A percentile compares a stretch with the other conserved stretches of the same genome.
These are phyloP conservation scores for Scartelaos histophorus DNA, from an alignment of 2,113 vertebrate genomes.

Conservation along the genomic window DNA sequence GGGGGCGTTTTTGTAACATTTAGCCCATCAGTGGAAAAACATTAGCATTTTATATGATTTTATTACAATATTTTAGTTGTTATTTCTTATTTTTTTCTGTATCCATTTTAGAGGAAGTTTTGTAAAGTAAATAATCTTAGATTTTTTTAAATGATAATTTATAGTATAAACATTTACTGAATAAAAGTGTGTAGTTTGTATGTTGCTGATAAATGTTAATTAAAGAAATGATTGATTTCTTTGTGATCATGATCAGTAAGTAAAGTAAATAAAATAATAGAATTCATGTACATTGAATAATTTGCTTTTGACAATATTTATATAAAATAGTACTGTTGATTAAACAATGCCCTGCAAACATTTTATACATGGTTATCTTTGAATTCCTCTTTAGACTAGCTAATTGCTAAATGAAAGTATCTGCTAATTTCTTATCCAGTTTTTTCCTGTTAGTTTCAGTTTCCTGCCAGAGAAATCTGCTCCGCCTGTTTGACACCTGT, in stretches of 20 bases:
- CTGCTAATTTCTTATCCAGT: conserved; percentile 29
- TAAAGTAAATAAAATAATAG: no score
- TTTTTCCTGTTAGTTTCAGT: conserved; percentile 67
- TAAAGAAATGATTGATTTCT: neutral
- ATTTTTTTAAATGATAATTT: conserved; percentile 30
- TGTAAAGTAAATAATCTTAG: conserved; percentile 40
- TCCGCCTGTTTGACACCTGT: conserved; percentile 79
- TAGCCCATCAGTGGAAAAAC: conserved; percentile 73
- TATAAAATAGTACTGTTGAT: neutral
- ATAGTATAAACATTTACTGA: conserved; percentile 24
- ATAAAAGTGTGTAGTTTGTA: conserved; percentile 41
- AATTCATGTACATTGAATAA: neutral
- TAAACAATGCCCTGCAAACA: neutral
- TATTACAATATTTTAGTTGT: neutral
- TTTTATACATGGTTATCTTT: neutral
- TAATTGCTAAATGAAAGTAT: neutral
- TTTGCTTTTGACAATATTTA: neutral
- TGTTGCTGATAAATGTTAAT: conserved; percentile 21
- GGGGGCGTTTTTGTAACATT: conserved; percentile 81
- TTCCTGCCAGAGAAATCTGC: conserved; percentile 75
- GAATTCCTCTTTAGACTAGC: neutral
- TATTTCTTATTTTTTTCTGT: conserved; percentile 49
- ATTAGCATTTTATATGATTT: conserved; percentile 39
- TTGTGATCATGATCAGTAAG: neutral
- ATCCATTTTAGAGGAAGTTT: conserved; percentile 39